A percentile compares a stretch with the other conserved stretches of the same genome.
These are phyloP conservation scores for Delia radicum DNA, from an alignment of 1,140 invertebrate species.

Conservation along the genomic window DNA sequence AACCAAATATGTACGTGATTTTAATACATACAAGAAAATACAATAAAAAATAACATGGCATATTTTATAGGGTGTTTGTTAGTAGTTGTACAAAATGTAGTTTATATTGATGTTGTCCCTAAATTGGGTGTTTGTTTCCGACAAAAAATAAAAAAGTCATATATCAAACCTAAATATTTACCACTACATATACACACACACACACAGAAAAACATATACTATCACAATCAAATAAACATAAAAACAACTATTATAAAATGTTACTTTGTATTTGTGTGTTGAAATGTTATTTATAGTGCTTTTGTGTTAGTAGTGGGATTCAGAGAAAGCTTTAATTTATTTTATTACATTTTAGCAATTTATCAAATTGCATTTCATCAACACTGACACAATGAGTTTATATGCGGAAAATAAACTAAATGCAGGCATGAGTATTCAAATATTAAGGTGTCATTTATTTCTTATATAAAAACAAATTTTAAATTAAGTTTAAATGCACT, in stretches of 20 bases:
- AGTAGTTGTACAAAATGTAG: neutral
- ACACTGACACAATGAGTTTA: conserved; percentile 7
- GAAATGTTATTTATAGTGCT: too few relatives aligned
- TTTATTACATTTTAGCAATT: conserved; percentile 15
- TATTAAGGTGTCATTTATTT: too few relatives aligned
- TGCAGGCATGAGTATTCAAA: too few relatives aligned
- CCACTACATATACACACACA: neutral
- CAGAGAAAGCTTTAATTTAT: neutral
- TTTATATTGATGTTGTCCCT: neutral
- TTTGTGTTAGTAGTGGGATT: neutral
- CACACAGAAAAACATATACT: neutral
- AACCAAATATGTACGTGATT: neutral
- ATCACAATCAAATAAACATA: conserved; percentile 5
- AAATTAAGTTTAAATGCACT: too few relatives aligned
- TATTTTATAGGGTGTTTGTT: too few relatives aligned
- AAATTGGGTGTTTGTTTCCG: neutral
- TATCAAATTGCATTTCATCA: conserved; percentile 22
- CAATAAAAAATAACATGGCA: too few relatives aligned
- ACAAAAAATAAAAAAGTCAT: neutral
- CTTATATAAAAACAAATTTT: too few relatives aligned
- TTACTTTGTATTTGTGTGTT: neutral
- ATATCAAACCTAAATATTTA: conserved; percentile 7
- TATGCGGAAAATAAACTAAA: neutral
- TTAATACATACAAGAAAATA: neutral
- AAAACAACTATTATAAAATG: neutral